phyloP scores from a whole-genome alignment of 2,113 vertebrate genomes.

The Cervus canadensis region DNA sequence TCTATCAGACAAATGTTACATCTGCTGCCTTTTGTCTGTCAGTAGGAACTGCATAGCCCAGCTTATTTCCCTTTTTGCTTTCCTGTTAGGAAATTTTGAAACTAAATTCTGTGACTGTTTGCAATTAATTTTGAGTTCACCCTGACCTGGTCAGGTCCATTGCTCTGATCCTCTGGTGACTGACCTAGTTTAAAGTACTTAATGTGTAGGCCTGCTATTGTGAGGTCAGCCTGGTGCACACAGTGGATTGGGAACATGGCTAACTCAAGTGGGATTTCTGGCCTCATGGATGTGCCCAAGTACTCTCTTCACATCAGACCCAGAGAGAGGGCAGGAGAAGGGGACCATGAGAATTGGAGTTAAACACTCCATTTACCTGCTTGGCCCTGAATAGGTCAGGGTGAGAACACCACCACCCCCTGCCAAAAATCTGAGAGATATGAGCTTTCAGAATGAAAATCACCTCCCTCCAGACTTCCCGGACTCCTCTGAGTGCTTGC shows the following conservation, averaged over 20 bases:
- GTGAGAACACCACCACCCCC: neutral
- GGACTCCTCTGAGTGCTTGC: neutral
- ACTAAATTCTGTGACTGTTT: neutral
- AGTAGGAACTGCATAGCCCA: neutral
- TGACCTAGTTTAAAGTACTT: neutral
- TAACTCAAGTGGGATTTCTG: neutral
- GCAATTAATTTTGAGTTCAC: neutral
- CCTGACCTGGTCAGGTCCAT: neutral
- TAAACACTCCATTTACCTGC: neutral
- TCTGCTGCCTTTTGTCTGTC: neutral
- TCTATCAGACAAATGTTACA: neutral
- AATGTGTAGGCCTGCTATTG: fast-evolving
- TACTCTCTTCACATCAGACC: neutral
- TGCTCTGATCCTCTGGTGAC: neutral
- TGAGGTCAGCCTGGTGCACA: neutral
- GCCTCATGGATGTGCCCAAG: neutral
- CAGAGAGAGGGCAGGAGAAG: neutral
- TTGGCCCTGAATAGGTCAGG: neutral
- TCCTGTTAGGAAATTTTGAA: slow-evolving; percentile 33
- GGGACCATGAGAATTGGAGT: neutral
- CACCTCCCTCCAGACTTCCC: fast-evolving
- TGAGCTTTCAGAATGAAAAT: neutral
- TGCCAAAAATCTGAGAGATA: neutral
- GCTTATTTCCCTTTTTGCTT: neutral
- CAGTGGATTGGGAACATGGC: fast-evolving